Conservation (phyloP, 2,888 invertebrate species). For the Elgonia sp. region DNA sequence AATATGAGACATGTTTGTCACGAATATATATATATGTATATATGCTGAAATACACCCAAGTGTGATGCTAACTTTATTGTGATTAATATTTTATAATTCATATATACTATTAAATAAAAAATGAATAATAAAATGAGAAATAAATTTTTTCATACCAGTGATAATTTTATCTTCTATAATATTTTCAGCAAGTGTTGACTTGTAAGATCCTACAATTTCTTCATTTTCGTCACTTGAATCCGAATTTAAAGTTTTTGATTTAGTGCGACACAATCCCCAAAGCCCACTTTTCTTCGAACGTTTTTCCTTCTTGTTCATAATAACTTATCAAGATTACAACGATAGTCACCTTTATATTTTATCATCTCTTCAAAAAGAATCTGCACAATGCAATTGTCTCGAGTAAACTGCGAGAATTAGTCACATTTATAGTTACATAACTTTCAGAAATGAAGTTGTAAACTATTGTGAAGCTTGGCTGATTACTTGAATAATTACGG, state of each 20-base stretch:
- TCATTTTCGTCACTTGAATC: slow-evolving; percentile 61
- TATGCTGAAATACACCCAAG: no score
- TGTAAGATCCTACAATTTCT: no score
- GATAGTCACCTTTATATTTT: neutral
- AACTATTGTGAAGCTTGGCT: slow-evolving; percentile 3
- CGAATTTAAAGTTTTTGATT: slow-evolving; percentile 64
- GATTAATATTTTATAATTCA: no score
- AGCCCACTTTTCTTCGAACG: slow-evolving; percentile 11
- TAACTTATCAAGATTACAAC: neutral
- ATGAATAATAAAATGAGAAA: no score
- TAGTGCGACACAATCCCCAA: slow-evolving; percentile 31
- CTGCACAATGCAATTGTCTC: neutral
- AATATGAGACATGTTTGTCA: no score
- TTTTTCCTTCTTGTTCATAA: slow-evolving; percentile 43
- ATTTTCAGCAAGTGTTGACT: no score
- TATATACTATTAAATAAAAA: no score
- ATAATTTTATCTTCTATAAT: no score
- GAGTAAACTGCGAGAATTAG: slow-evolving; percentile 4
- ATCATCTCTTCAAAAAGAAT: neutral
- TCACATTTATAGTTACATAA: slow-evolving; percentile 19
- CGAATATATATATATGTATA: no score
- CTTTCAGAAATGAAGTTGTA: slow-evolving; percentile 14
- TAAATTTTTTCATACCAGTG: no score
- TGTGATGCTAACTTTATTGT: no score
- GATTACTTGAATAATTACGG: neutral